phyloP scores from a whole-genome alignment of 2,113 vertebrate species.

The Trogon surrucura region DNA sequence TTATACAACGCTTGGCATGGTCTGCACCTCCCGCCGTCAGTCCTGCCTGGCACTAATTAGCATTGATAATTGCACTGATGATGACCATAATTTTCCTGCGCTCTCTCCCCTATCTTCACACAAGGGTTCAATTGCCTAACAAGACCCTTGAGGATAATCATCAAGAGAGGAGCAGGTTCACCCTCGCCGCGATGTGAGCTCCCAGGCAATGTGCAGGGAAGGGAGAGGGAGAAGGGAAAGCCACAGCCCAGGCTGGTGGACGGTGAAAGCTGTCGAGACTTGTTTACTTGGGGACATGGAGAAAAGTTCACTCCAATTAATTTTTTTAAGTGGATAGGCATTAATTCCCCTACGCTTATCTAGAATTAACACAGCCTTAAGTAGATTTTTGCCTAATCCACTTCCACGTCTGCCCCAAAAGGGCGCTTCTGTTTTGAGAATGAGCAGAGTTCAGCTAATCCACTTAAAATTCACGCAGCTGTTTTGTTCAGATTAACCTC shows the following conservation, averaged over 20 bases:
- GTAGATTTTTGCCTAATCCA: conserved; percentile 55
- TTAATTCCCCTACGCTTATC: conserved; percentile 24
- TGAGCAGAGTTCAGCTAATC: conserved; percentile 21
- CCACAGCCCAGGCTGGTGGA: neutral
- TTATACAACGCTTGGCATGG: neutral
- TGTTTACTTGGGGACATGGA: neutral
- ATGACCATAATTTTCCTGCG: conserved; percentile 37
- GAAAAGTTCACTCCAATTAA: conserved; percentile 22
- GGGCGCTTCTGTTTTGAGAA: neutral
- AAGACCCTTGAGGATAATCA: conserved; percentile 31
- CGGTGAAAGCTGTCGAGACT: neutral
- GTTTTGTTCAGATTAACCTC: neutral
- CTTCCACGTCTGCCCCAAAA: neutral
- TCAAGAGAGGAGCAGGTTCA: neutral
- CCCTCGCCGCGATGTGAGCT: neutral
- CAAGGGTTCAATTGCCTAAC: conserved; percentile 54
- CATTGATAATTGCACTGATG: conserved; percentile 50
- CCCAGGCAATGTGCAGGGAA: fast-evolving
- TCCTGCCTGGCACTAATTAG: conserved; percentile 56
- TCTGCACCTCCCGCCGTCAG: neutral
- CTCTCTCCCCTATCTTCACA: conserved; percentile 33
- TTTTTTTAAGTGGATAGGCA: conserved; percentile 14
- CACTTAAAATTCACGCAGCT: neutral
- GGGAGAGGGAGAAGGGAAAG: neutral
- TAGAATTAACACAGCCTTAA: conserved; percentile 16